A percentile compares a stretch with the other conserved stretches of the same genome.
Conservation (phyloP, 2,797 vertebrate species). For the Borostomias antarcticus region DNA sequence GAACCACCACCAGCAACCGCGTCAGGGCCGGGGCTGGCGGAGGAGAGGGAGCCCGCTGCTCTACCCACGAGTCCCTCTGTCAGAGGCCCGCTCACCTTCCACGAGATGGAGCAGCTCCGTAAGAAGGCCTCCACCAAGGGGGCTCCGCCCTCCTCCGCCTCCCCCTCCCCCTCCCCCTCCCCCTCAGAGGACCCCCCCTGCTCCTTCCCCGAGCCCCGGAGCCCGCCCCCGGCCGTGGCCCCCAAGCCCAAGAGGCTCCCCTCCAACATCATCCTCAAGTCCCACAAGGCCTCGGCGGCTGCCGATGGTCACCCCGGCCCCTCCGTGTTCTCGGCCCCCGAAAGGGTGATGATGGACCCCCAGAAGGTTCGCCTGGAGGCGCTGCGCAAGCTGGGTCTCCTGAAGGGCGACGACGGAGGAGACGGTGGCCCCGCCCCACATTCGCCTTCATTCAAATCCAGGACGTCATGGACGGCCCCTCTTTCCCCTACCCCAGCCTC, state of each 20-base stretch:
- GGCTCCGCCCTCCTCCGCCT: constrained; percentile 12
- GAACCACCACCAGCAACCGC: constrained; percentile 12
- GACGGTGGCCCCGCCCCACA: constrained; percentile 28
- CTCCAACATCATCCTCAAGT: constrained; percentile 87
- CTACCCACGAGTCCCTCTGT: background rate
- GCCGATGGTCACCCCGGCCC: constrained; percentile 25
- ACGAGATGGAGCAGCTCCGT: constrained; percentile 52
- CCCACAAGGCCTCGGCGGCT: constrained; percentile 49
- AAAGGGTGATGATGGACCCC: constrained; percentile 57
- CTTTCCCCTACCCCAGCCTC: constrained; percentile 45
- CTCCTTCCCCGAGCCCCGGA: constrained; percentile 58
- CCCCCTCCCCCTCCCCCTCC: constrained; percentile 9
- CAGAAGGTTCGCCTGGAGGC: constrained; percentile 82
- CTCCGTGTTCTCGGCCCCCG: constrained; percentile 20
- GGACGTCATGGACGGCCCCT: constrained; percentile 52
- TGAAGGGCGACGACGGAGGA: constrained; percentile 71
- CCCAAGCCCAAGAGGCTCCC: constrained; percentile 90
- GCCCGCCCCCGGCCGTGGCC: constrained; percentile 81
- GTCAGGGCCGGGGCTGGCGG: constrained; percentile 5
- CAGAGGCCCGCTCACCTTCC: constrained; percentile 16
- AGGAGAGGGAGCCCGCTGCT: constrained; percentile 1
- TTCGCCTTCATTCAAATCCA: constrained; percentile 40
- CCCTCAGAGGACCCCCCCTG: constrained; percentile 6
- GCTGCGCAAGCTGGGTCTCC: constrained; percentile 87
- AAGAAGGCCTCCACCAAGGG: constrained; percentile 53